phyloP scores from a whole-genome alignment of 1,140 invertebrate species.

The Teleopsis dalmanni region DNA sequence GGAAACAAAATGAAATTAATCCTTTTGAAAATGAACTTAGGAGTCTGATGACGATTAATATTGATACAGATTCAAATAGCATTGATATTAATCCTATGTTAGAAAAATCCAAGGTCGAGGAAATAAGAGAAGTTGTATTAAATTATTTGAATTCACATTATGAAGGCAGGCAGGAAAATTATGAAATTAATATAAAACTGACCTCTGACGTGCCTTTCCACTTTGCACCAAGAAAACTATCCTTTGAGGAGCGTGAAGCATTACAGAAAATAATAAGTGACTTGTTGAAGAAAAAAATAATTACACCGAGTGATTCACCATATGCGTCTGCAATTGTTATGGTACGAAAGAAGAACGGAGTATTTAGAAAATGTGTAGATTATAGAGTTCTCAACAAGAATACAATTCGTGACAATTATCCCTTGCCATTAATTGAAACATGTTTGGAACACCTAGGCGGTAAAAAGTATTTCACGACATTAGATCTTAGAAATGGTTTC shows the following conservation, averaged over 20 bases:
- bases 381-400: conserved; percentile 29
- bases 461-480: conserved; percentile 18
- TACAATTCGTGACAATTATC: conserved; percentile 13
- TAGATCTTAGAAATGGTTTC: conserved; percentile 26
- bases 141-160: too few species aligned
- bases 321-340: conserved; percentile 23
- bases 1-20: neutral
- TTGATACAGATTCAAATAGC: neutral
- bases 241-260: conserved; percentile 1
- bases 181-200: conserved; percentile 12
- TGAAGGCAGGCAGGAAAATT: neutral
- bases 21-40: neutral
- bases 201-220: conserved; percentile 9
- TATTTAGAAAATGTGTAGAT: conserved; percentile 25
- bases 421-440: conserved; percentile 47
- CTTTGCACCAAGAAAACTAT: conserved; percentile 2
- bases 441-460: conserved; percentile 21
- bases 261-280: conserved; percentile 14
- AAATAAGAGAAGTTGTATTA: too few species aligned
- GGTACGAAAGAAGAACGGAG: conserved; percentile 25
- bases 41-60: neutral
- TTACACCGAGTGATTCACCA: conserved; percentile 16
- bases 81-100: conserved; percentile 3
- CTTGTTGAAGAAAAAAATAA: conserved; percentile 14
- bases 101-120: too few species aligned